Base-by-base conservation (phyloP, 2,797 vertebrate species). In the Fundulus diaphanus region DNA sequence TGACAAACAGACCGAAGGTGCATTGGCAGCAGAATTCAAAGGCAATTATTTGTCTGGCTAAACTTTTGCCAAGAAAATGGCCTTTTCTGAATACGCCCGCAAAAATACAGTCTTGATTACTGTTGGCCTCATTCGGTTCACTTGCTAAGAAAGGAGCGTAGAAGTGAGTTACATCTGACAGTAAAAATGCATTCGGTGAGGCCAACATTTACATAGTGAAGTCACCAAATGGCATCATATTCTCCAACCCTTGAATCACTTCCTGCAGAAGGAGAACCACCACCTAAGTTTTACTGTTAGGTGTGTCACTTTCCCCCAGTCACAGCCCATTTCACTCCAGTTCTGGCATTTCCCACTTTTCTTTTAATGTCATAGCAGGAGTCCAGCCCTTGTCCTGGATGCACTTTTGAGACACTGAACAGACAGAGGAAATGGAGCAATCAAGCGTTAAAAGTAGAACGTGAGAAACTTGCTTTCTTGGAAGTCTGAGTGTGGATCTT, bases 251-350 rank as follows among this genome's bases (percentile, higher is more conserved):
- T n/a, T 88, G 79, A 89, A 83, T 92, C 88, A 89, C 82, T 85
- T 91, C 90, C 89, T 81, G 76, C 57, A 46, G 71, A 81, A 75
- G 20, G n/a, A 83, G 29, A 70, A 86, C 75, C 88, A 68, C 83
- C 91, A 83, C 88, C 85, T 89, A 82, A 82, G 49, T 83, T 65
- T 80, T 87, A 79, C 5, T 56, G 79, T 76, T 51, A 82, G 76
- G 82, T 82, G 85, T 37, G 88, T 93, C 90, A 90, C 87, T 84
- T 91, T 89, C 87, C 83, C 87, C 84, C 22, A 67, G 70, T 80
- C 42, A 27, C 68, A 57, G 77, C n/a, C 72, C 77, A 68, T 76
- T 88, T 87, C 46, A 27, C 70, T 78, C 63, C 70, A 48, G 2
- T 82, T 65, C 67, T 83, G 84, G 65, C 83, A 77, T 84, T 73